These are phyloP conservation scores for Eonycteris spelaea DNA, from an alignment of 2,113 vertebrate genomes.

Conservation along the genomic window DNA sequence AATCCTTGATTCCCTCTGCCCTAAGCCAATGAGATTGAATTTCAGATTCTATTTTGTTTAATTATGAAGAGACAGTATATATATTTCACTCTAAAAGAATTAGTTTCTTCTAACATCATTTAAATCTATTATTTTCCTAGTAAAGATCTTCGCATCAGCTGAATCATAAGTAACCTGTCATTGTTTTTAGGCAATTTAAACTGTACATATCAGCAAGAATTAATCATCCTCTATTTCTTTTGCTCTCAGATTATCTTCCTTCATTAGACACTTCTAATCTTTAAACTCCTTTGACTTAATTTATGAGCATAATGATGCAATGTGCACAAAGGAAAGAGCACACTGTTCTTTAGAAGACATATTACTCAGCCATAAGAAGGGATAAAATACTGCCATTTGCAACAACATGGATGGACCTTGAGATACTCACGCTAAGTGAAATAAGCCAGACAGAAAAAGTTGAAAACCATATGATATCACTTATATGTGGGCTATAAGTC, in stretches of 20 bases:
- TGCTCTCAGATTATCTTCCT: constrained; percentile 30
- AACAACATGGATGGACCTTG: too few relatives aligned
- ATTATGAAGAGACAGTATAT: constrained; percentile 27
- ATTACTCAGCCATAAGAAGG: too few relatives aligned
- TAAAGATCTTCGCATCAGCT: neutral
- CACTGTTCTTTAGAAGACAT: neutral
- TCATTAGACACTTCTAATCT: constrained; percentile 51
- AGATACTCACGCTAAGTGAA: too few relatives aligned
- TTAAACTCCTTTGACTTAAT: constrained; percentile 48
- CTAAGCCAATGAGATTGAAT: constrained; percentile 20
- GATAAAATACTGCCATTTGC: too few relatives aligned
- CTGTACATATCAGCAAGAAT: constrained; percentile 41
- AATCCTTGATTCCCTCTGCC: neutral
- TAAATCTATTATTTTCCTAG: constrained; percentile 38
- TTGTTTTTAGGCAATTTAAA: constrained; percentile 45
- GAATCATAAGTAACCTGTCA: constrained; percentile 39
- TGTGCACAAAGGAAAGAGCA: neutral
- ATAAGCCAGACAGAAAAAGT: too few relatives aligned
- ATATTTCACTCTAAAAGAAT: constrained; percentile 4
- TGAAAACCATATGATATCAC: too few relatives aligned
- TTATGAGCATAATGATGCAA: constrained; percentile 24
- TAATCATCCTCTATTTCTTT: constrained; percentile 51
- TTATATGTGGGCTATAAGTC: too few relatives aligned
- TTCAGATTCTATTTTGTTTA: constrained; percentile 41
- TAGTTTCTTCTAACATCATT: neutral